Percentiles rank a stretch among this genome's conserved stretches.
phyloP scores from a whole-genome alignment of 2,888 invertebrate species.

The Drosophila barbarae region DNA sequence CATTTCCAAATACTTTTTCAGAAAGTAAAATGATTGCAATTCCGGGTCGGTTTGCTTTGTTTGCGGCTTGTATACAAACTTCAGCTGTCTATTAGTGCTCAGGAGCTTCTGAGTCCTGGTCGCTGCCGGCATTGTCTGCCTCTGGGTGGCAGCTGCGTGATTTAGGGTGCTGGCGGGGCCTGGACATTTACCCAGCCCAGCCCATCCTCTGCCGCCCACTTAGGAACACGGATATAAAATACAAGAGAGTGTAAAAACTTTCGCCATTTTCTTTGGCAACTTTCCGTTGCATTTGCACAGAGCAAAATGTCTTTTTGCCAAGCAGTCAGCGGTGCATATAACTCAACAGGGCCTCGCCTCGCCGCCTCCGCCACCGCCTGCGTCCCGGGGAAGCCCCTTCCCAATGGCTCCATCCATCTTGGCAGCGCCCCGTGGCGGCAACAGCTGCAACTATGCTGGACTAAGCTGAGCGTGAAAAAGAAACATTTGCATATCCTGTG shows the following conservation, averaged over 20 bases:
- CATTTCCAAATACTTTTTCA: neutral
- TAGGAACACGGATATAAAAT: slow-evolving; percentile 63
- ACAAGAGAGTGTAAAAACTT: slow-evolving; percentile 62
- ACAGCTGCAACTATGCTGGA: slow-evolving; percentile 58
- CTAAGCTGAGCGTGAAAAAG: slow-evolving; percentile 68
- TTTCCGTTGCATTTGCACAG: slow-evolving; percentile 68
- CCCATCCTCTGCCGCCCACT: neutral
- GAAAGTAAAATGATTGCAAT: slow-evolving; percentile 9
- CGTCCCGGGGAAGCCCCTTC: slow-evolving; percentile 1
- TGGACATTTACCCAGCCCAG: neutral
- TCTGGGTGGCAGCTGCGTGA: slow-evolving; percentile 15
- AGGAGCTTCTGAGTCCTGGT: slow-evolving; percentile 1
- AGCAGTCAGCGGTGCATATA: slow-evolving; percentile 53
- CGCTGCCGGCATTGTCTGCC: slow-evolving; percentile 14
- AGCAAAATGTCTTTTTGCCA: slow-evolving; percentile 61
- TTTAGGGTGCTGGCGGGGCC: slow-evolving; percentile 17
- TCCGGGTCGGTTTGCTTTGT: slow-evolving; percentile 5
- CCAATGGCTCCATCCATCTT: slow-evolving; percentile 34
- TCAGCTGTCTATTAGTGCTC: slow-evolving; percentile 19
- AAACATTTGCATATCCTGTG: slow-evolving; percentile 76
- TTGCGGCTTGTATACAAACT: slow-evolving; percentile 16
- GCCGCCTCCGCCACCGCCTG: slow-evolving; percentile 1
- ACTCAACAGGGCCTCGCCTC: slow-evolving; percentile 52
- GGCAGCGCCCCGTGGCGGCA: slow-evolving; percentile 46
- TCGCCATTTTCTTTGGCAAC: slow-evolving; percentile 71